phyloP scores from a whole-genome alignment of 2,888 invertebrate species.

The Ganaspis brasiliensis region DNA sequence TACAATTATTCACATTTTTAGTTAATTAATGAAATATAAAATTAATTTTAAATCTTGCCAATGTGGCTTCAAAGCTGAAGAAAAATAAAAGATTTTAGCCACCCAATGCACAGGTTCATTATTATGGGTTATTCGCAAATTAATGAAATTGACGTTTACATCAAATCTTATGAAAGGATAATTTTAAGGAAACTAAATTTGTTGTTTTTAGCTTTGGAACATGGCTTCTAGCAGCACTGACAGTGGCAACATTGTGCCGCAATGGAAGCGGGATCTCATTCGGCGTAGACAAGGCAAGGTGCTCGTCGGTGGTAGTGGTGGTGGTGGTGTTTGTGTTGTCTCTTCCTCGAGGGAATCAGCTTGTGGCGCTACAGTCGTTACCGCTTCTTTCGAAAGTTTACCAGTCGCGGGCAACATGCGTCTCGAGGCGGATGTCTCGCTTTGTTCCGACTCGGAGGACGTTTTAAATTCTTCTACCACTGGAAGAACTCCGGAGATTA shows the following conservation, averaged over 20 bases:
- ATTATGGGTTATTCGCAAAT: no score
- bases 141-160: no score
- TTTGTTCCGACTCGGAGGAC: conserved; percentile 73
- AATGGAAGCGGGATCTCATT: conserved; percentile 46
- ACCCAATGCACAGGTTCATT: no score
- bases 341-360: conserved; percentile 53
- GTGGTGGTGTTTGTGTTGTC: conserved; percentile 54
- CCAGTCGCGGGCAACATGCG: conserved; percentile 78
- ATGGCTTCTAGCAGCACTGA: conserved; percentile 74
- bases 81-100: no score
- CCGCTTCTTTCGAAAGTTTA: conserved; percentile 73
- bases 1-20: no score
- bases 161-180: no score
- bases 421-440: conserved; percentile 74
- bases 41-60: no score
- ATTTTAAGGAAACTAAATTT: not conserved
- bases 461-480: conserved; percentile 60
- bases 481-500: not conserved
- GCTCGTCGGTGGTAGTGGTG: conserved; percentile 67
- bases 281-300: conserved; percentile 78
- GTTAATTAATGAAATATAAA: no score
- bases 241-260: conserved; percentile 70
- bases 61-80: no score
- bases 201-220: conserved; percentile 13
- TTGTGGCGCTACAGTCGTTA: conserved; percentile 63